These are phyloP conservation scores for Carcinoscorpius rotundicauda DNA, from an alignment of 1,140 invertebrate genomes.

Conservation along the genomic window DNA sequence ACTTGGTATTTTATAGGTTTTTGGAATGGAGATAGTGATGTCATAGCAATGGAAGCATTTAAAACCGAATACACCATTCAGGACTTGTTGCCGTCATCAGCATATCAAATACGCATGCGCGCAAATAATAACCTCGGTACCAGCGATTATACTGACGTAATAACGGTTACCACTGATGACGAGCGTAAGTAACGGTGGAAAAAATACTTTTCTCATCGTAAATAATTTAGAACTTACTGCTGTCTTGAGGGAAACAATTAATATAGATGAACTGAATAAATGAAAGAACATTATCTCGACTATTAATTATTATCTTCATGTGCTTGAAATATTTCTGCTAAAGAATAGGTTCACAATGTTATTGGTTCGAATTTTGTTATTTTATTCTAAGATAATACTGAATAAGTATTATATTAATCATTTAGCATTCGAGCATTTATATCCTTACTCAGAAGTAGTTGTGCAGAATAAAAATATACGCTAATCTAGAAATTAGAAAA, in stretches of 20 bases:
- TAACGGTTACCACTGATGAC: conserved; percentile 55
- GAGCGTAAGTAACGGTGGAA: too few relatives aligned
- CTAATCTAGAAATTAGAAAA: too few relatives aligned
- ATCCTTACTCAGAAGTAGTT: too few relatives aligned
- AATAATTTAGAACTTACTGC: too few relatives aligned
- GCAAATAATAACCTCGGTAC: conserved; percentile 93
- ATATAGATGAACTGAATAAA: conserved; percentile 16
- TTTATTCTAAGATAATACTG: too few relatives aligned
- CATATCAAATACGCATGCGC: conserved; percentile 88
- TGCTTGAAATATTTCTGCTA: not conserved
- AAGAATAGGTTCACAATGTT: not conserved
- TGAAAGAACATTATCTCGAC: not conserved
- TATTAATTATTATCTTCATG: not conserved
- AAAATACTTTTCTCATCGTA: too few relatives aligned
- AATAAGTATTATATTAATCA: too few relatives aligned
- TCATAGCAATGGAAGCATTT: conserved; percentile 9
- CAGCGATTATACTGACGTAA: conserved; percentile 79
- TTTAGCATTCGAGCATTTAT: too few relatives aligned
- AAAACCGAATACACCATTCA: conserved; percentile 47
- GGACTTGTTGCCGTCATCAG: conserved; percentile 68
- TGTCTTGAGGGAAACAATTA: conserved; percentile 30
- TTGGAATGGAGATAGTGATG: not conserved
- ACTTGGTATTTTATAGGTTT: too few relatives aligned
- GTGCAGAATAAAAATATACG: too few relatives aligned
- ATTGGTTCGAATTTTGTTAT: too few relatives aligned